A percentile compares a stretch with the other conserved stretches of the same genome.
phyloP scores from a whole-genome alignment of 2,888 invertebrate species.

The Nemapogon koenigi region DNA sequence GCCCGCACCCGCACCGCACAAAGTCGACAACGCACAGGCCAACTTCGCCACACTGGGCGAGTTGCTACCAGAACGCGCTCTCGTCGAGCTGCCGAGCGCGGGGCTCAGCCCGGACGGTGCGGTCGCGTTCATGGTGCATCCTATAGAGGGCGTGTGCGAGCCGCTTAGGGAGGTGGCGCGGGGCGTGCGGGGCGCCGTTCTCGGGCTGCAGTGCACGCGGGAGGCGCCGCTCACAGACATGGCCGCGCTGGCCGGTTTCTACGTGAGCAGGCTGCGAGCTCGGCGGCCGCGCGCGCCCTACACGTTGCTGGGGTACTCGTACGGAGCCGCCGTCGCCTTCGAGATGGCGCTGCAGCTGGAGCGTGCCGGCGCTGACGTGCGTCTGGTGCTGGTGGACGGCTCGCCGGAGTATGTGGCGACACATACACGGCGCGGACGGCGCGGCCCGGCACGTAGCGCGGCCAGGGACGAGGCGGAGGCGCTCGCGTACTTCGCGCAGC shows the following conservation, averaged over 20 bases:
- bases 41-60: constrained; percentile 58
- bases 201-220: constrained; percentile 88
- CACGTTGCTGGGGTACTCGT: constrained; percentile 92
- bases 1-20: constrained; percentile 26
- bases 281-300: constrained; percentile 86
- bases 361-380: constrained; percentile 56
- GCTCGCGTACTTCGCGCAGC: constrained; percentile 82
- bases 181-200: constrained; percentile 77
- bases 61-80: constrained; percentile 76
- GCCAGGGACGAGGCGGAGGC: constrained; percentile 73
- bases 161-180: constrained; percentile 75
- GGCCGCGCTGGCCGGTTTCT: constrained; percentile 73
- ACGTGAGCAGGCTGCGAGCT: constrained; percentile 74
- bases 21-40: constrained; percentile 39
- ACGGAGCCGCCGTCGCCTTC: constrained; percentile 92
- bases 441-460: constrained; percentile 60
- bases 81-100: constrained; percentile 71
- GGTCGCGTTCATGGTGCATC: constrained; percentile 77
- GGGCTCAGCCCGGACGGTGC: constrained; percentile 30
- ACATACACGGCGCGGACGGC: constrained; percentile 73
- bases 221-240: constrained; percentile 78
- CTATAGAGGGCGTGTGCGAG: constrained; percentile 87
- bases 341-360: constrained; percentile 92
- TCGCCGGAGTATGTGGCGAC: constrained; percentile 82
- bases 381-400: constrained; percentile 87